Conservation (phyloP, 1,140 invertebrate species). For the Anastatus disparis region DNA sequence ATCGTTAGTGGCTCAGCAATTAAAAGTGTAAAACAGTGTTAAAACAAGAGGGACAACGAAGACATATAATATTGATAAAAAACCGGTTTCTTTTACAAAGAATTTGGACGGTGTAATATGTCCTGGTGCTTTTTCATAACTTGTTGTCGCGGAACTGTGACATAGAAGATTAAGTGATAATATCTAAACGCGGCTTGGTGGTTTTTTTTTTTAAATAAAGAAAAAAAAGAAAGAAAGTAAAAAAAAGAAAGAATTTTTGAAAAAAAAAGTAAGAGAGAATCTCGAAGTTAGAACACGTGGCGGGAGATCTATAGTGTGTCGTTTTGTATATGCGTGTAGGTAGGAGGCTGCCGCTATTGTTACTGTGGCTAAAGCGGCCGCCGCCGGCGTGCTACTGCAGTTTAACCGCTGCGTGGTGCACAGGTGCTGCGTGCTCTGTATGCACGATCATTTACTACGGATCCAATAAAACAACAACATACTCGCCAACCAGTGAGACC, state of each 20-base stretch:
- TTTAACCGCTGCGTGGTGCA: too few species aligned
- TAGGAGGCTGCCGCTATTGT: conserved; percentile 13
- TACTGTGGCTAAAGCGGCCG: conserved; percentile 2
- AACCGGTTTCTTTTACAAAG: too few species aligned
- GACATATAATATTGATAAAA: too few species aligned
- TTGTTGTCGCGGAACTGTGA: conserved; percentile 33
- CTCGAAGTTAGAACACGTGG: conserved; percentile 39
- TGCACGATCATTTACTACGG: not conserved
- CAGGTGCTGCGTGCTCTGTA: not conserved
- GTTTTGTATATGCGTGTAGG: conserved; percentile 44
- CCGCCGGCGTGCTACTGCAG: not conserved
- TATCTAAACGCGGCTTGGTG: not conserved
- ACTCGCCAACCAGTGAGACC: conserved; percentile 53
- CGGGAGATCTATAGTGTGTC: conserved; percentile 35
- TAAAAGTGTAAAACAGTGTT: too few species aligned
- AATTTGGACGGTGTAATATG: conserved; percentile 30
- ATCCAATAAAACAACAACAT: not conserved
- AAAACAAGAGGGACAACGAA: too few species aligned
- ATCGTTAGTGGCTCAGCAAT: too few species aligned
- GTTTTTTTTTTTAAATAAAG: too few species aligned
- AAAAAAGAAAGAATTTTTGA: too few species aligned
- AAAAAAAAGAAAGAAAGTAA: too few species aligned
- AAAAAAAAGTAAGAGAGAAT: not conserved
- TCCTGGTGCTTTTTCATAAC: conserved; percentile 17
- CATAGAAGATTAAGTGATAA: conserved; percentile 37